These are phyloP conservation scores for Cebus imitator DNA, from an alignment of 2,113 vertebrate genomes.

Conservation along the genomic window DNA sequence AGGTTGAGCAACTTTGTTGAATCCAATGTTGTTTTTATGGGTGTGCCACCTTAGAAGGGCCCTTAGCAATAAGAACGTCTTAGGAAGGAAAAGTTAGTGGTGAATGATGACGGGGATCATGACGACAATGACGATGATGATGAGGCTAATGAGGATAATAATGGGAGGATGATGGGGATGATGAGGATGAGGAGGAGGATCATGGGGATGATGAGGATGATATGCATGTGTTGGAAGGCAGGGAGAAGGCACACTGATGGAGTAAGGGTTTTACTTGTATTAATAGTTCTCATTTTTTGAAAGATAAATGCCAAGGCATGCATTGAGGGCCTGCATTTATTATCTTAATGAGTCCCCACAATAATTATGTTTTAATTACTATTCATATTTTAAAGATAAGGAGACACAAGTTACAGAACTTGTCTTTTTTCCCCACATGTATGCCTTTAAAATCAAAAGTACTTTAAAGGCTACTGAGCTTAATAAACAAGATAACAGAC, in stretches of 20 bases:
- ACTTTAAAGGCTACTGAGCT: not conserved
- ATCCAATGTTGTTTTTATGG: not conserved
- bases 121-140: too few species aligned
- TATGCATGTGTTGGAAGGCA: not conserved
- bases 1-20: not conserved
- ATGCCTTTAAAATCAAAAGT: slow-evolving; percentile 26
- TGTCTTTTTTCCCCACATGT: not conserved
- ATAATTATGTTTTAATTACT: not conserved
- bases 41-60: not conserved
- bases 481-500: not conserved
- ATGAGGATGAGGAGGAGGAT: too few species aligned
- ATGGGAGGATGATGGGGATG: too few species aligned
- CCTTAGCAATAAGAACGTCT: not conserved
- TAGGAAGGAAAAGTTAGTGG: not conserved
- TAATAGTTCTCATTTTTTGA: not conserved
- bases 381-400: not conserved
- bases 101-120: not conserved
- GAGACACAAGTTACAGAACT: not conserved
- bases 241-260: not conserved
- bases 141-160: too few species aligned
- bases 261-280: not conserved
- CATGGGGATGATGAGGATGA: accelerated
- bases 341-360: not conserved
- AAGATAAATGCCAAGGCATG: not conserved
- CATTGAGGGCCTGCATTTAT: not conserved